A percentile compares a stretch with the other conserved stretches of the same genome.
Evolutionary conservation across 2,888 invertebrate species (phyloP).

Genomic region (Heliothis peltigera): DNA sequence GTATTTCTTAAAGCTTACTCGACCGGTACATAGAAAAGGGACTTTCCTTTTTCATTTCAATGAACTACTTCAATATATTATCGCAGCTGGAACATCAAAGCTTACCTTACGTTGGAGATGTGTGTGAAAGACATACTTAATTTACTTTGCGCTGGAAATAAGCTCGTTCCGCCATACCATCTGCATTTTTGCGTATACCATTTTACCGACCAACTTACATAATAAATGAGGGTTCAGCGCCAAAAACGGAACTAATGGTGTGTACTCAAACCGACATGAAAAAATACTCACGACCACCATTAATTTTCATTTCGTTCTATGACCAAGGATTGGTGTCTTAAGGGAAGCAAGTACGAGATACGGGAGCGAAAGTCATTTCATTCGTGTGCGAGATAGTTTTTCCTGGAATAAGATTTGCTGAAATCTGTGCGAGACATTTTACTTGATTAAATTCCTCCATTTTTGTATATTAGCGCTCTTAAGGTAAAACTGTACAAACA

Average conservation of each 20-base stretch:
- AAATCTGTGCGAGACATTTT: conserved; percentile 45
- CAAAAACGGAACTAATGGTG: conserved; percentile 88
- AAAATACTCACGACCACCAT: conserved; percentile 88
- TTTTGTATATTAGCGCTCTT: conserved; percentile 7
- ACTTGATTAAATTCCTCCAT: conserved; percentile 37
- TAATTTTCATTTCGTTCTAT: conserved; percentile 88
- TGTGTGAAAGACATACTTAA: conserved; percentile 53
- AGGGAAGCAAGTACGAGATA: conserved; percentile 74
- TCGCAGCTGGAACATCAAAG: conserved; percentile 59
- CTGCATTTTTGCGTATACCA: conserved; percentile 79
- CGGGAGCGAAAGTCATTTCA: conserved; percentile 66
- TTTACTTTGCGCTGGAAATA: conserved; percentile 64
- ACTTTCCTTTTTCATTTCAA: conserved; percentile 35
- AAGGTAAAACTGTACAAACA: not conserved
- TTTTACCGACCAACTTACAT: conserved; percentile 81
- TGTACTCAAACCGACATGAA: conserved; percentile 89
- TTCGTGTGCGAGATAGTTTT: conserved; percentile 62
- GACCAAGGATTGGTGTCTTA: conserved; percentile 85
- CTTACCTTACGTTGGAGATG: conserved; percentile 48
- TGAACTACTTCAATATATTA: conserved; percentile 48
- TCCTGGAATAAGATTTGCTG: conserved; percentile 52
- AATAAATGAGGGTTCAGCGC: conserved; percentile 86
- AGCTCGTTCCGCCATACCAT: conserved; percentile 70
- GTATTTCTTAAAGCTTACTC: conserved; percentile 41
- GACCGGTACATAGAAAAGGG: conserved; percentile 13